Evolutionary conservation across 2,113 vertebrate species (phyloP).

Genomic region (Macroglossus sobrinus): DNA sequence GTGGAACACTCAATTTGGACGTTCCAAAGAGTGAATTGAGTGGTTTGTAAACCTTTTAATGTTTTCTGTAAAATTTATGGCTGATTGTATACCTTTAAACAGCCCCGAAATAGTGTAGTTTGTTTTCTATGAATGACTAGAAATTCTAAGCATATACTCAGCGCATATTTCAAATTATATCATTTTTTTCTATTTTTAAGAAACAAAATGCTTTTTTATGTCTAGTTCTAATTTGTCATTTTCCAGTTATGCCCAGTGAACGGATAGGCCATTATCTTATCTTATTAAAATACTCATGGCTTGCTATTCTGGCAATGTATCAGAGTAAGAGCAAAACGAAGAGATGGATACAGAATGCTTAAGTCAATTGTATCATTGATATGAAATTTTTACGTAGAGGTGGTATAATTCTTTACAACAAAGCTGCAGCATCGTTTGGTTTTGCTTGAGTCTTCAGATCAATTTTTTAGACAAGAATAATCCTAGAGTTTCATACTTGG

Average conservation of each 20-base stretch:
- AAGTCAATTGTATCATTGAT: background rate
- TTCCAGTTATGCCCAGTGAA: slow-evolving; percentile 31
- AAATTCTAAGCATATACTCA: background rate
- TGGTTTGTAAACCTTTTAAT: background rate
- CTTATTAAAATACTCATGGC: slow-evolving; percentile 44
- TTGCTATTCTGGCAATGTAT: background rate
- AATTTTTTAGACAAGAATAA: slow-evolving; percentile 6
- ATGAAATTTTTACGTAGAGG: background rate
- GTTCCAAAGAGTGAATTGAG: background rate
- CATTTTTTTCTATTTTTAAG: slow-evolving; percentile 35
- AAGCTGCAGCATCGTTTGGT: background rate
- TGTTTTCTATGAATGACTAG: background rate
- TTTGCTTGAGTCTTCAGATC: slow-evolving; percentile 34
- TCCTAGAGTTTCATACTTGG: background rate
- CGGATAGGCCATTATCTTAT: slow-evolving; percentile 13
- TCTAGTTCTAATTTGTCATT: slow-evolving; percentile 44
- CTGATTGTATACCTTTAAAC: background rate
- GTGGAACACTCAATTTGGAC: background rate
- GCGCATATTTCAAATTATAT: background rate
- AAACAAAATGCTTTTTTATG: slow-evolving; percentile 31
- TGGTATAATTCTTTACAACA: background rate
- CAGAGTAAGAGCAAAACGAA: slow-evolving; percentile 1
- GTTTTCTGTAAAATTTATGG: background rate
- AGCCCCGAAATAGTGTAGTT: background rate
- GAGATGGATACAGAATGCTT: background rate